A percentile compares a stretch with the other conserved stretches of the same genome.
phyloP scores from a whole-genome alignment of 2,797 vertebrate genomes.

The Gobionotothen gibberifrons region DNA sequence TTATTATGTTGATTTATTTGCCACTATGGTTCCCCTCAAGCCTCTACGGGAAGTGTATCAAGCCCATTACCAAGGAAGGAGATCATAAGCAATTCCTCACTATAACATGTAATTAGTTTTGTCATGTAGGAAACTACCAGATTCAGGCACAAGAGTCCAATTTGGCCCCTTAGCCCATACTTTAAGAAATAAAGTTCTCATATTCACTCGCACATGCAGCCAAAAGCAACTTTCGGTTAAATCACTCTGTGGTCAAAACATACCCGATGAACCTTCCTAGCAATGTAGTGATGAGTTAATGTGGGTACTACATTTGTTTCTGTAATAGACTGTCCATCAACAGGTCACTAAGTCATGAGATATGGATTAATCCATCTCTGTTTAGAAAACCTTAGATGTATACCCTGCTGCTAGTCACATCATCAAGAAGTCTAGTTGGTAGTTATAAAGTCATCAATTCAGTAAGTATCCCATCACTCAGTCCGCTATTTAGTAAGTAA shows the following conservation, averaged over 20 bases:
- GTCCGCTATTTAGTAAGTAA: neutral
- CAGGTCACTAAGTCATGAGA: slow-evolving; percentile 38
- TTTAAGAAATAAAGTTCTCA: slow-evolving; percentile 64
- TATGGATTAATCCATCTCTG: neutral
- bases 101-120: slow-evolving; percentile 68
- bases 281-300: slow-evolving; percentile 52
- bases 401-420: slow-evolving; percentile 11
- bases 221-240: slow-evolving; percentile 52
- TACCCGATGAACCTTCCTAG: slow-evolving; percentile 63
- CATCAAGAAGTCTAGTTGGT: slow-evolving; percentile 6
- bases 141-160: slow-evolving; percentile 36
- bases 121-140: slow-evolving; percentile 57
- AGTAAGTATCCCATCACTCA: slow-evolving; percentile 19
- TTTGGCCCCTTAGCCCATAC: slow-evolving; percentile 61
- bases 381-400: slow-evolving; percentile 25
- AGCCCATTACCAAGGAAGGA: slow-evolving; percentile 41
- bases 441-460: slow-evolving; percentile 24
- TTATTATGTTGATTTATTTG: slow-evolving; percentile 54
- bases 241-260: slow-evolving; percentile 61
- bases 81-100: slow-evolving; percentile 61
- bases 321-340: slow-evolving; percentile 32
- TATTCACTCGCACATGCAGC: slow-evolving; percentile 42
- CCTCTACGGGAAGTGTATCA: slow-evolving; percentile 50
- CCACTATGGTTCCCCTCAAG: slow-evolving; percentile 41
- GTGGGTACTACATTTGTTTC: slow-evolving; percentile 36